Evolutionary conservation across 2,797 vertebrate genomes (phyloP).

Genomic region (Lepus oiostolus): DNA sequence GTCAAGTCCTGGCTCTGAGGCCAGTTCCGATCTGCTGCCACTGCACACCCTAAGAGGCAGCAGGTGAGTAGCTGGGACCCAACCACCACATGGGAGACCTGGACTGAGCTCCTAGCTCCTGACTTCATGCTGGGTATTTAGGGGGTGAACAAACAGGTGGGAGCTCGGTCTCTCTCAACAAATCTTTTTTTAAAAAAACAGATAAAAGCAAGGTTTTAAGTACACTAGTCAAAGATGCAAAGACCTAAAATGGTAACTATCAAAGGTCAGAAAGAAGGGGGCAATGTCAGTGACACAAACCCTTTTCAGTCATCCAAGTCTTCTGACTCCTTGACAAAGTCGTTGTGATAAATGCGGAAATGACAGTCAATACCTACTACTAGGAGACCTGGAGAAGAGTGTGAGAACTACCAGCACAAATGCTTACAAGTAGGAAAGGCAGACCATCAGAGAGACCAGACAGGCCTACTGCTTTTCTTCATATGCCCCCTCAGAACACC

Average conservation of each 20-base stretch:
- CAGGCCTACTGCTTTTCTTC: neutral
- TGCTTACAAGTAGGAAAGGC: neutral
- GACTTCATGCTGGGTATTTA: no score
- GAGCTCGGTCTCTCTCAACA: no score
- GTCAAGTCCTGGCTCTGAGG: no score
- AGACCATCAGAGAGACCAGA: neutral
- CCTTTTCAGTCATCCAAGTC: constrained; percentile 30
- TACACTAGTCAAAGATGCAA: constrained; percentile 52
- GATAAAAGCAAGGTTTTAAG: constrained; percentile 45
- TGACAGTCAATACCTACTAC: neutral
- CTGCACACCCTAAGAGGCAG: no score
- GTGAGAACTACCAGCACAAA: constrained; percentile 47
- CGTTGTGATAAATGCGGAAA: constrained; percentile 64
- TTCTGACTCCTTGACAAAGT: constrained; percentile 59
- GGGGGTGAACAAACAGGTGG: no score
- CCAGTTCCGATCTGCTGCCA: no score
- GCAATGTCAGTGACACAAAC: constrained; percentile 32
- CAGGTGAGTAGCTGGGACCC: no score
- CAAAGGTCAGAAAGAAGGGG: constrained; percentile 16
- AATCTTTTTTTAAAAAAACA: no score
- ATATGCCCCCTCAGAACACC: constrained; percentile 7
- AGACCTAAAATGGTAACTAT: constrained; percentile 55
- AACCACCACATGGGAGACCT: no score
- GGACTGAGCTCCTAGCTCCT: no score
- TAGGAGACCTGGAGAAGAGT: constrained; percentile 47